Conservation (phyloP, 2,797 vertebrate species). For the Enteromius treurensis region DNA sequence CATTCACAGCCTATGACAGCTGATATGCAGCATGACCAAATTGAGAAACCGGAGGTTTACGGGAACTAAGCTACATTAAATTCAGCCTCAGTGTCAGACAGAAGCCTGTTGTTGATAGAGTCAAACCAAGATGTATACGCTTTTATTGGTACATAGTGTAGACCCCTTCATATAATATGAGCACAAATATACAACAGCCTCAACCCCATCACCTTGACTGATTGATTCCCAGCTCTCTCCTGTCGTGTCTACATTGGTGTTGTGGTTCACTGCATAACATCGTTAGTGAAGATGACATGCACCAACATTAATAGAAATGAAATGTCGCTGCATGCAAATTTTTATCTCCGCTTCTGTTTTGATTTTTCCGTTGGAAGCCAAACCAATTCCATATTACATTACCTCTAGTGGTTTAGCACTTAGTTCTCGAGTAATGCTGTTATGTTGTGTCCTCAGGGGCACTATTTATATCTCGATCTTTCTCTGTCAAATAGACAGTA, state of each 20-base stretch:
- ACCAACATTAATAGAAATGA: slow-evolving; percentile 32
- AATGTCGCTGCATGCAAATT: slow-evolving; percentile 31
- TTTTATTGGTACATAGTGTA: background rate
- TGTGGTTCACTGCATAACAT: slow-evolving; percentile 7
- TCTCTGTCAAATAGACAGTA: slow-evolving; percentile 25
- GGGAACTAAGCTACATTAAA: background rate
- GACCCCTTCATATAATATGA: background rate
- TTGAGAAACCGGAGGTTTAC: background rate
- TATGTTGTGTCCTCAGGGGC: slow-evolving; percentile 21
- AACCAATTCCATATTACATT: slow-evolving; percentile 27
- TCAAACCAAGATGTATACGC: background rate
- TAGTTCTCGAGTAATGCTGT: slow-evolving; percentile 14
- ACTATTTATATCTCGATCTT: slow-evolving; percentile 13
- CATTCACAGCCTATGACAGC: background rate
- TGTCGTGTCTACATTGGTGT: slow-evolving; percentile 3
- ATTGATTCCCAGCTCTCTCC: slow-evolving; percentile 5
- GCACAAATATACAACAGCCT: slow-evolving; percentile 3
- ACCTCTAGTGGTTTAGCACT: slow-evolving; percentile 17
- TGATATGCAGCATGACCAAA: slow-evolving; percentile 7
- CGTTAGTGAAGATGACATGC: slow-evolving; percentile 35
- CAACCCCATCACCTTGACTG: slow-evolving; percentile 10
- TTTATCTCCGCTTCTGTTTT: slow-evolving; percentile 11
- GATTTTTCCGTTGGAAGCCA: slow-evolving; percentile 4
- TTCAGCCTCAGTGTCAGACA: background rate
- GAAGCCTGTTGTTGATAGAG: background rate